phyloP scores from a whole-genome alignment of 2,113 vertebrate species.

The Benitochromis conjunctus region DNA sequence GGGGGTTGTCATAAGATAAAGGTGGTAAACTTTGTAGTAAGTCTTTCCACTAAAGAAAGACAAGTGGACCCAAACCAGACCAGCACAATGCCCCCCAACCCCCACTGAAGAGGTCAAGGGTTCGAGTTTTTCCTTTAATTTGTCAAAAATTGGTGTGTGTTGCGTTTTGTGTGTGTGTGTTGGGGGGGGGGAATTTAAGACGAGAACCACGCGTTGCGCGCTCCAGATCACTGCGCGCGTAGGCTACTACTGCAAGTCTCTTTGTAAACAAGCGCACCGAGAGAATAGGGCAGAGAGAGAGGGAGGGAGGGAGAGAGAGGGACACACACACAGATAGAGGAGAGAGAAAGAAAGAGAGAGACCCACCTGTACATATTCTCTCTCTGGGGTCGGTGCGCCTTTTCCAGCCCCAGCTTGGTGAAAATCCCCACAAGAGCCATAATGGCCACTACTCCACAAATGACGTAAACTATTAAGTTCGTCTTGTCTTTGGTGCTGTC shows the following conservation, averaged over 20 bases:
- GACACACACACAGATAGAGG: not conserved
- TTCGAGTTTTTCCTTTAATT: not conserved
- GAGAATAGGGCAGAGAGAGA: not conserved
- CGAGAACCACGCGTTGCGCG: not conserved
- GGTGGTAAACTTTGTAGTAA: not conserved
- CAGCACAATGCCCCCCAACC: not conserved
- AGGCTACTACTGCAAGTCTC: slow-evolving; percentile 32
- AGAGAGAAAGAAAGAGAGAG: not conserved
- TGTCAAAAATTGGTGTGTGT: not conserved
- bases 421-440: slow-evolving; percentile 99
- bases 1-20: not conserved
- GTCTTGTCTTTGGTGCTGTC: slow-evolving; percentile 98
- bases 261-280: slow-evolving; percentile 54
- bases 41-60: not conserved
- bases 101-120: not conserved
- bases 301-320: not conserved
- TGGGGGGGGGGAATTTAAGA: not conserved
- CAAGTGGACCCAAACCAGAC: not conserved
- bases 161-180: not conserved
- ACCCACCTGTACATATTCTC: slow-evolving; percentile 96
- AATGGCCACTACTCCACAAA: slow-evolving; percentile 98
- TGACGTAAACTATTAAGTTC: slow-evolving; percentile 98
- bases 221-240: slow-evolving; percentile 18
- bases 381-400: slow-evolving; percentile 94
- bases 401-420: slow-evolving; percentile 97